Percentiles rank a stretch among this genome's conserved stretches.
phyloP scores from a whole-genome alignment of 1,140 invertebrate genomes.

The Aphelenchoides avenae region DNA sequence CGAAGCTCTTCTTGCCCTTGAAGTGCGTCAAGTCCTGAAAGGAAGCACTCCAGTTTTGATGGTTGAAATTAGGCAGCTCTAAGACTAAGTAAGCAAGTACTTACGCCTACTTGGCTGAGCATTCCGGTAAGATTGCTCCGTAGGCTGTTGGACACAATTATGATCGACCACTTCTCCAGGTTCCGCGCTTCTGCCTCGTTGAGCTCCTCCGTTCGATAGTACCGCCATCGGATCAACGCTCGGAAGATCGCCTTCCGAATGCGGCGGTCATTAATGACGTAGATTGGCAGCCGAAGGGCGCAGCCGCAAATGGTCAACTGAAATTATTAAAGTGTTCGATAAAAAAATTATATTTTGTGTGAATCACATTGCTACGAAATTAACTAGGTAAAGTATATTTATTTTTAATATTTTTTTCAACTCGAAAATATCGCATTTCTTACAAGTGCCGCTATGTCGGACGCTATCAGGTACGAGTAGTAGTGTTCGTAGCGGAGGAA shows the following conservation, averaged over 20 bases:
- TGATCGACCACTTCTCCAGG: constrained; percentile 54
- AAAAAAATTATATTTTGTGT: neutral
- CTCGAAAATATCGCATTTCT: constrained; percentile 2
- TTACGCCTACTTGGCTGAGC: constrained; percentile 28
- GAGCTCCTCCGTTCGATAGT: constrained; percentile 16
- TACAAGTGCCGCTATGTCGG: constrained; percentile 47
- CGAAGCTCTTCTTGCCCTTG: constrained; percentile 45
- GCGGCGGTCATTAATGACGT: constrained; percentile 37
- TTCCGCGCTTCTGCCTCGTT: constrained; percentile 22
- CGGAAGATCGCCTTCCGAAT: constrained; percentile 45
- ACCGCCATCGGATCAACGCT: constrained; percentile 40
- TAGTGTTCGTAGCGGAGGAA: constrained; percentile 46
- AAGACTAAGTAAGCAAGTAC: neutral
- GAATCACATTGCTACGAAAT: neutral
- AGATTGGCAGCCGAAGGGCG: constrained; percentile 49
- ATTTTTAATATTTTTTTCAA: constrained; percentile 10
- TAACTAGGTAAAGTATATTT: neutral
- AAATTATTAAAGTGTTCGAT: neutral
- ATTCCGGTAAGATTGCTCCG: constrained; percentile 44
- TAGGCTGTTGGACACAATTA: constrained; percentile 52
- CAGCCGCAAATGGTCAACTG: constrained; percentile 50
- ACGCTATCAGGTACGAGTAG: constrained; percentile 44
- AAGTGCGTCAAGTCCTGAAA: constrained; percentile 27
- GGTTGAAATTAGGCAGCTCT: constrained; percentile 17
- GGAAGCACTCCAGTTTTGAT: constrained; percentile 14